Evolutionary conservation across 2,888 invertebrate genomes (phyloP), one percentile per base, ranked within the genome.

Genomic region (Harpalus rubripes): DNA sequence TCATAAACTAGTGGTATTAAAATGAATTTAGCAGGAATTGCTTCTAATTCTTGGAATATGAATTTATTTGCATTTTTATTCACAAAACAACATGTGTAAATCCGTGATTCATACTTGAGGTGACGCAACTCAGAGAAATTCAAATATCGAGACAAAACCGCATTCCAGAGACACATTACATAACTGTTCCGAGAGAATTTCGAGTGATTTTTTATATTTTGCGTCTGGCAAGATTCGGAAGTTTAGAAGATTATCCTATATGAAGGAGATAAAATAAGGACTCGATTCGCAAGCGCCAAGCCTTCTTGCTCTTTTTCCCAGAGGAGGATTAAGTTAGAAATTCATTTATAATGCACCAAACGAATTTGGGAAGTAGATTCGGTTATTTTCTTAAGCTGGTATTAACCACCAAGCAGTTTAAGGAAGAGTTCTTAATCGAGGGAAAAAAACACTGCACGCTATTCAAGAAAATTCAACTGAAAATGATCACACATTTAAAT

Each of bases 281-380:
- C 39, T 32, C 68, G 44, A 41, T 74, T 74, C 68, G 26, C 68
- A 15, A 39, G 32, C 41, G 26, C 41, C 32, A 41, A 44, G 39
- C 39, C 72, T 44, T 74, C 44, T 74, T 74, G 16, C 32, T 74
- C 72, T 41, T 74, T 74, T 74, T 74, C 44, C 72, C 72, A 44
- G 44, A 41, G 44, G 72, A 10, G 18, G 72, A 74, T 74, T 74
- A 74, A 74, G 72, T 16, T 8, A 44, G 72, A 74, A 26, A 74
- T 74, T 74, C 72, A 74, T 74, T 74, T 74, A 74, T 74, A 74
- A 74, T 74, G 72, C 72, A 74, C 41, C 41, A 74, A 74, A 44
- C 72, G 72, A 74, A 74, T 74, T 68, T 18, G 18, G 44, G 72
- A 18, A 74, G 72, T 74, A 74, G 44, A 74, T 74, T 74, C 72